A percentile compares a stretch with the other conserved stretches of the same genome.
Evolutionary conservation across 2,888 invertebrate species (phyloP).

Genomic region (Pyralis farinalis): DNA sequence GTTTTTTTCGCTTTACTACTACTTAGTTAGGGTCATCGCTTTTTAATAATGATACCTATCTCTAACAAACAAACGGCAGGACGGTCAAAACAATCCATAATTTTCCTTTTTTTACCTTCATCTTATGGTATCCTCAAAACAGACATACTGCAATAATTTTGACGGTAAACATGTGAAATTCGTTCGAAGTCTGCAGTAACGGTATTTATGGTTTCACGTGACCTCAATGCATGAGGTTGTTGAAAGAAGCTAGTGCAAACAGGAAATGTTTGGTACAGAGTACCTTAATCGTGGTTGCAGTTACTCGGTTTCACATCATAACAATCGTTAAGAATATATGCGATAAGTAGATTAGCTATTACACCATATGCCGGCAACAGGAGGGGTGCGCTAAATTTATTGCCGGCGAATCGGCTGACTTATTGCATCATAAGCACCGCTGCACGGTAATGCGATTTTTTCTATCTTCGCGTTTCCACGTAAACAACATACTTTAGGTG

Average conservation of each 20-base stretch:
- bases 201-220: constrained; percentile 10
- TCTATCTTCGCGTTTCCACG: constrained; percentile 14
- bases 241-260: constrained; percentile 25
- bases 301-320: constrained; percentile 20
- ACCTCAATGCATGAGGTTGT: constrained; percentile 18
- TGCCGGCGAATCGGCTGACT: constrained; percentile 46
- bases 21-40: no score
- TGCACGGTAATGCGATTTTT: constrained; percentile 51
- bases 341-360: constrained; percentile 47
- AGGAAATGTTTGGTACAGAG: constrained; percentile 22
- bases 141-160: not conserved
- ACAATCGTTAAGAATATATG: constrained; percentile 25
- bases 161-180: constrained; percentile 3
- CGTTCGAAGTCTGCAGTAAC: constrained; percentile 9
- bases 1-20: no score
- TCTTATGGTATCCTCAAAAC: no score
- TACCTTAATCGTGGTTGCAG: constrained; percentile 24
- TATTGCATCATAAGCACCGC: constrained; percentile 57
- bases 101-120: no score
- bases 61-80: no score
- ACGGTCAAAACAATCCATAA: no score
- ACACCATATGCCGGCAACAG: constrained; percentile 57
- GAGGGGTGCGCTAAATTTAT: constrained; percentile 54
- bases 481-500: constrained; percentile 2
- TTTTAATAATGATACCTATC: no score